phyloP scores from a whole-genome alignment of 2,888 invertebrate species.

The Siphlonurus alternatus region DNA sequence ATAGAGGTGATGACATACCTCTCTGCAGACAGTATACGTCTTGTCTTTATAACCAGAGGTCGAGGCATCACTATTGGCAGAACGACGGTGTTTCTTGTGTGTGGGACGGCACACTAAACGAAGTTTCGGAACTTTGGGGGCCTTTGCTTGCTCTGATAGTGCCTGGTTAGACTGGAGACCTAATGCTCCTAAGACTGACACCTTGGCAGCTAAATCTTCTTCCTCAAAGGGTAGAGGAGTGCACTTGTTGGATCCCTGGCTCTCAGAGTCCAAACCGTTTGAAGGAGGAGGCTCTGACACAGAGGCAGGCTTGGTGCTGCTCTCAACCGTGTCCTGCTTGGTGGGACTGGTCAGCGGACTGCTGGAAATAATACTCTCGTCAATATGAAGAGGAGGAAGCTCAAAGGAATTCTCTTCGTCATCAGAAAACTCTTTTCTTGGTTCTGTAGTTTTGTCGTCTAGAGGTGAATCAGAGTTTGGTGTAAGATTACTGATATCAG shows the following conservation, averaged over 20 bases:
- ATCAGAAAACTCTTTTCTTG: not conserved
- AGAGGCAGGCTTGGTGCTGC: not conserved
- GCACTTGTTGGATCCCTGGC: not conserved
- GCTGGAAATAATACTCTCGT: not conserved
- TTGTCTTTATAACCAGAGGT: not conserved
- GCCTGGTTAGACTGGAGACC: slow-evolving; percentile 42
- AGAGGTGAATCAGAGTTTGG: not conserved
- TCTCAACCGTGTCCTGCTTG: not conserved
- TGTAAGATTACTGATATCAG: too few relatives aligned
- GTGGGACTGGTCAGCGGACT: not conserved
- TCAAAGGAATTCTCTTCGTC: not conserved
- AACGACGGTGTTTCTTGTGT: not conserved
- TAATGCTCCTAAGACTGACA: slow-evolving; percentile 52
- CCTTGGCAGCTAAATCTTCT: slow-evolving; percentile 49
- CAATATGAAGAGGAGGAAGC: not conserved
- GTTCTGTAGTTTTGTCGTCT: too few relatives aligned
- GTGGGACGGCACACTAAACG: not conserved
- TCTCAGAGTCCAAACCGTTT: not conserved
- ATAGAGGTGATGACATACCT: not conserved
- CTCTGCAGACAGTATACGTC: not conserved
- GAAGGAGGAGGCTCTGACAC: not conserved
- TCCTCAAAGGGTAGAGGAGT: not conserved
- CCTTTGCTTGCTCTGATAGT: slow-evolving; percentile 21
- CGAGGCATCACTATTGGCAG: not conserved
- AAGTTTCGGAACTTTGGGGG: not conserved